A percentile compares a stretch with the other conserved stretches of the same genome.
Evolutionary conservation across 2,797 vertebrate genomes (phyloP).

Genomic region (Botia almorhae): DNA sequence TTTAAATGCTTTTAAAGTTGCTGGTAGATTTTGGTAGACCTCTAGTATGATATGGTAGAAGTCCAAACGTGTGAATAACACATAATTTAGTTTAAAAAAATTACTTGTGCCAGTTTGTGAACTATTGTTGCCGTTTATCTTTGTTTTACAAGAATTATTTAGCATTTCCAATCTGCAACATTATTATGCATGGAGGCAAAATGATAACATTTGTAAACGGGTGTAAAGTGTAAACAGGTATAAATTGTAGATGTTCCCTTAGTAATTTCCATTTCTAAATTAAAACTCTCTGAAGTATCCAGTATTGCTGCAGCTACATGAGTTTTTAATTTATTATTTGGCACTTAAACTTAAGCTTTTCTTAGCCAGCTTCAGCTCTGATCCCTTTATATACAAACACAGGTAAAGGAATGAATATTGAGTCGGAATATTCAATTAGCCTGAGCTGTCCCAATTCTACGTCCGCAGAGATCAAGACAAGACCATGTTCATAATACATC

Average conservation of each 20-base stretch:
- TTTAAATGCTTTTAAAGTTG: not conserved
- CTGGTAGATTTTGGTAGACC: not conserved
- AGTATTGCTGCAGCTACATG: constrained; percentile 53
- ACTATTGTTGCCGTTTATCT: too few relatives aligned
- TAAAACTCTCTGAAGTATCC: constrained; percentile 24
- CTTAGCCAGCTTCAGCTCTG: constrained; percentile 33
- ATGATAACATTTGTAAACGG: not conserved
- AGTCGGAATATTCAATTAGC: not conserved
- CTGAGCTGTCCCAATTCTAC: not conserved
- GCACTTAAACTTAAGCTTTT: constrained; percentile 41
- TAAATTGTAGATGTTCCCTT: constrained; percentile 5
- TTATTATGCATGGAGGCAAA: not conserved
- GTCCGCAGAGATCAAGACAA: not conserved
- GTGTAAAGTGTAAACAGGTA: not conserved
- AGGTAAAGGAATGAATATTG: constrained; percentile 3
- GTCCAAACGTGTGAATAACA: too few relatives aligned
- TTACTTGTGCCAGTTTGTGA: too few relatives aligned
- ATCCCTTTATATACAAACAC: not conserved
- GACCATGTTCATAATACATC: not conserved
- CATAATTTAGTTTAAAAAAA: too few relatives aligned
- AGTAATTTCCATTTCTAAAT: constrained; percentile 4
- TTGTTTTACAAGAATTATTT: too few relatives aligned
- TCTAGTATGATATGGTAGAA: too few relatives aligned
- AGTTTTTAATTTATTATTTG: constrained; percentile 58
- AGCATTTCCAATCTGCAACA: not conserved